These are phyloP conservation scores for Sturnus vulgaris DNA, from an alignment of 2,113 vertebrate genomes.

Conservation along the genomic window DNA sequence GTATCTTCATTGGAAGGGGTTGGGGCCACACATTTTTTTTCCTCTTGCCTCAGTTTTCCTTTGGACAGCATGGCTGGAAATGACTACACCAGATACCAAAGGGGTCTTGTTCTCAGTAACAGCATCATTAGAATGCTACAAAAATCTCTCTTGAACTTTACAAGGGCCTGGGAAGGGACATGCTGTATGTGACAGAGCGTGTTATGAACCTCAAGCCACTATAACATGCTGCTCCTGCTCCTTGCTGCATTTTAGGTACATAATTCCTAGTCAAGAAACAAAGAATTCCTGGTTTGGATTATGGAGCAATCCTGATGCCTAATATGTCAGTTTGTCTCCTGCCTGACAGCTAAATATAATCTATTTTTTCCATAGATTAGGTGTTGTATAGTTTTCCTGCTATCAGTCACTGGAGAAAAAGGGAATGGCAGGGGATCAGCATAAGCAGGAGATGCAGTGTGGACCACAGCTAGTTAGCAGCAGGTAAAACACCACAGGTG, in stretches of 20 bases:
- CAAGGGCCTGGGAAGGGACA: background rate
- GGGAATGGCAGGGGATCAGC: background rate
- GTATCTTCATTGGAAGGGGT: background rate
- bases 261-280: background rate
- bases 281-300: background rate
- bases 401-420: background rate
- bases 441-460: fast-evolving
- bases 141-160: background rate
- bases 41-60: background rate
- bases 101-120: background rate
- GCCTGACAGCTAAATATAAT: background rate
- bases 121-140: background rate
- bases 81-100: background rate
- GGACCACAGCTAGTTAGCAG: background rate
- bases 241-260: background rate
- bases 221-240: background rate
- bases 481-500: background rate
- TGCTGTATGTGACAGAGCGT: background rate
- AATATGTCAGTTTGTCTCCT: background rate
- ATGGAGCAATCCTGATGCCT: background rate
- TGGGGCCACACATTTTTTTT: background rate
- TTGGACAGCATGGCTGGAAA: background rate
- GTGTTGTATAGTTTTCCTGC: background rate
- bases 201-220: fast-evolving
- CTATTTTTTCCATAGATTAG: background rate